Evolutionary conservation across 1,140 invertebrate genomes (phyloP), one percentile per base, ranked within the genome.

Genomic region (Goniozus legneri): DNA sequence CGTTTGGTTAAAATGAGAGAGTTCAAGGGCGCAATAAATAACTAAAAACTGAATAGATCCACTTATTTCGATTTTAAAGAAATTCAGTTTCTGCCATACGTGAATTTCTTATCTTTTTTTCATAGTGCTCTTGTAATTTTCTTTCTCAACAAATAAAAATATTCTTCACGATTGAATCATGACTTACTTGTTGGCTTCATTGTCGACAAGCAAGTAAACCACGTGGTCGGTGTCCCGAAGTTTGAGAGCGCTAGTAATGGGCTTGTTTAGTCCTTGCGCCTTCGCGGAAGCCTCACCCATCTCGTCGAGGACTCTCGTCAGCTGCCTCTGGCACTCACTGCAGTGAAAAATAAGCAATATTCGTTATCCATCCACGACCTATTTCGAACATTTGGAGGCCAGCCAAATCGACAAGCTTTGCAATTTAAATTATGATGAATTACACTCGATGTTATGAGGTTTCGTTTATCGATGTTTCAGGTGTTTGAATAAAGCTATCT

Each of bases 231-330:
- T 83, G 63, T 83, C 82, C 33, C 82, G 76, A 7, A 89, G 63
- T 52, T 83, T 82, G 12, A 84, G 77, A 1, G 83, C 78, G 18
- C 80, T 87, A 6, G 87, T 89, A 51, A 89, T 85, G 1, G 84
- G 77, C 60, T 82, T 85, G 40, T 71, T 80, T 0, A 90, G 71
- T n/a, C 83, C 84, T 69, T 90, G 87, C n/a, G 86, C 85, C 22
- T 72, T 70, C 1, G 86, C 84, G 12, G 87, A 89, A 22, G 84
- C 80, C 58, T 84, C 77, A 1, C 87, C 87, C 69, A 89, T 78
- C 8, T 76, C 75, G 60, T 89, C 85, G 8, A 89, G 68, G 39
- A 89, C 72, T 57, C 81, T 80, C 16, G 80, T 76, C 22, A 88
- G 68, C 52, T 80, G 80, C 20, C 80, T 77, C 51, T 84, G 80